Conservation (phyloP, 2,888 invertebrate species). For the Monoplex corrugatus region DNA sequence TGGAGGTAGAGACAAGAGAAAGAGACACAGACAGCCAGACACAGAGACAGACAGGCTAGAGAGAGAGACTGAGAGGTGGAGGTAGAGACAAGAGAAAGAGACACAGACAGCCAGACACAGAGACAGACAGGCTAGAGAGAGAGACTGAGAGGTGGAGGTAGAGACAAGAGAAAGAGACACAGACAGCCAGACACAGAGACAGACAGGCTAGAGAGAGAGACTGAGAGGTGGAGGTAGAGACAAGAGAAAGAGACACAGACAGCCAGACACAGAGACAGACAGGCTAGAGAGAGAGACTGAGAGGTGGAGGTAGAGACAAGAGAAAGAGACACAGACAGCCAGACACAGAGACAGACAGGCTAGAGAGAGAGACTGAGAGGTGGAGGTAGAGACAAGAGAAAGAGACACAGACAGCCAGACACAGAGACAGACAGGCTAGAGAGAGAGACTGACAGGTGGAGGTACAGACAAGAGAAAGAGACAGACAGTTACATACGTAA, state of each 20-base stretch:
- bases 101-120: too few species aligned
- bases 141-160: background rate
- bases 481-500: background rate
- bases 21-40: background rate
- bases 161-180: background rate
- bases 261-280: background rate
- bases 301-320: background rate
- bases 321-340: background rate
- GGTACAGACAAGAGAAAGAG: background rate
- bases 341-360: too few species aligned
- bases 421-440: background rate
- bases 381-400: background rate
- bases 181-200: background rate
- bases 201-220: background rate
- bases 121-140: too few species aligned
- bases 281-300: background rate
- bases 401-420: background rate
- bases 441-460: background rate
- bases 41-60: background rate
- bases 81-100: background rate
- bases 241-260: background rate
- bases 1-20: background rate
- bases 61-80: background rate
- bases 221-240: background rate
- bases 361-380: too few species aligned